Evolutionary conservation across 1,140 invertebrate genomes (phyloP), one percentile per base, ranked within the genome.

Genomic region (Theocolax elegans): DNA sequence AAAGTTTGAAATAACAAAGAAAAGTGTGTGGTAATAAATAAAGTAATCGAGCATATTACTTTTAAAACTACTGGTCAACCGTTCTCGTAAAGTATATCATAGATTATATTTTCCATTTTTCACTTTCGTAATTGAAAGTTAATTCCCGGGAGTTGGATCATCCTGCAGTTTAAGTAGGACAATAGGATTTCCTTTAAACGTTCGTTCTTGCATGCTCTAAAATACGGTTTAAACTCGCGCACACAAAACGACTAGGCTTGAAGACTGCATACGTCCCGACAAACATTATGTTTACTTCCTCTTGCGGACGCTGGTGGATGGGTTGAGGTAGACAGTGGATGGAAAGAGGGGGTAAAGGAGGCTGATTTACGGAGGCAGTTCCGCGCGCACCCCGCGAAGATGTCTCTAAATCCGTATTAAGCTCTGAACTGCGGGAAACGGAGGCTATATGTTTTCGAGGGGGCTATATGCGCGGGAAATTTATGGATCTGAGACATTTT

Each of bases 371-470:
- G 31, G 48, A 53, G 62, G 31, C 62, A 65, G 46, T 65, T 65
- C 29, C 13, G 27, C 44, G 27, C 25, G 17, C 35, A 29, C 35
- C 15, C 7, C 25, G 12, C 49, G 48, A 65, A 65, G 62, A 65
- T 65, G 48, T 65, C 62, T 53, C 35, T 65, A 65, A 65, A 65
- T 65, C 62, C 62, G 48, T 65, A 65, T 65, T 65, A 65, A 65
- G 62, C 62, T 53, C 60, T n/a, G 44, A 63, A 63, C 44, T 17
- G 60, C 44, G 60, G 27, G 17, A 35, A 63, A 48, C 17, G 17
- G 42, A 31, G 60, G 27, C 44, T 49, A 46, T 46, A 60, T 15
- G 23, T 46, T 60, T 56, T 56, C 56, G 15, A 23, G 35, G 17
- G 31, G 31, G 56, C 17, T 10, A 44, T 1, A 15, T 17, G 38